Evolutionary conservation across 1,140 invertebrate species (phyloP).

Genomic region (Bombus breviceps): DNA sequence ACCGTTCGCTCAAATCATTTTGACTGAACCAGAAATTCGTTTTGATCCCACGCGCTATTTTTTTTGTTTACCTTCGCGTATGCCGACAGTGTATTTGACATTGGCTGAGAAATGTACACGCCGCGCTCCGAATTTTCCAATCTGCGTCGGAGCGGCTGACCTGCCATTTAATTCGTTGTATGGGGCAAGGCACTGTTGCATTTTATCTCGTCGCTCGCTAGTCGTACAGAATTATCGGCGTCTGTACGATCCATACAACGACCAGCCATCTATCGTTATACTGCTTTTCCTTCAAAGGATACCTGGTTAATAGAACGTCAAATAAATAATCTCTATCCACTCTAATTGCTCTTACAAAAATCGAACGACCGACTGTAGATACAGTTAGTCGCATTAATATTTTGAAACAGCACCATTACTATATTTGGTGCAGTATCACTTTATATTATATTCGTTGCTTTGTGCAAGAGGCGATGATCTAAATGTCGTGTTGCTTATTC

Average conservation of each 20-base stretch:
- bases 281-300: too few species aligned
- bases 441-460: too few species aligned
- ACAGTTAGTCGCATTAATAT: too few species aligned
- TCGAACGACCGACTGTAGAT: too few species aligned
- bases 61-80: constrained; percentile 33
- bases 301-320: neutral
- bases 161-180: constrained; percentile 63
- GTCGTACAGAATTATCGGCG: constrained; percentile 44
- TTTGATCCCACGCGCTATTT: constrained; percentile 42
- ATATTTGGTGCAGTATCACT: too few species aligned
- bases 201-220: constrained; percentile 27
- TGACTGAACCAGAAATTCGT: constrained; percentile 54
- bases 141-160: constrained; percentile 33
- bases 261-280: neutral
- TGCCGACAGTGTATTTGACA: constrained; percentile 67
- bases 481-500: too few species aligned
- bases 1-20: constrained; percentile 55
- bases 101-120: constrained; percentile 68
- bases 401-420: too few species aligned
- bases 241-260: constrained; percentile 27
- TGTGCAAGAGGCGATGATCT: too few species aligned
- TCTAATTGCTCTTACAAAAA: too few species aligned
- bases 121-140: constrained; percentile 66
- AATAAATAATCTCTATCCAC: too few species aligned
- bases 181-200: constrained; percentile 14